Percentiles rank a stretch among this genome's conserved stretches.
Evolutionary conservation across 2,888 invertebrate genomes (phyloP).

Genomic region (Cephus nigrinus): DNA sequence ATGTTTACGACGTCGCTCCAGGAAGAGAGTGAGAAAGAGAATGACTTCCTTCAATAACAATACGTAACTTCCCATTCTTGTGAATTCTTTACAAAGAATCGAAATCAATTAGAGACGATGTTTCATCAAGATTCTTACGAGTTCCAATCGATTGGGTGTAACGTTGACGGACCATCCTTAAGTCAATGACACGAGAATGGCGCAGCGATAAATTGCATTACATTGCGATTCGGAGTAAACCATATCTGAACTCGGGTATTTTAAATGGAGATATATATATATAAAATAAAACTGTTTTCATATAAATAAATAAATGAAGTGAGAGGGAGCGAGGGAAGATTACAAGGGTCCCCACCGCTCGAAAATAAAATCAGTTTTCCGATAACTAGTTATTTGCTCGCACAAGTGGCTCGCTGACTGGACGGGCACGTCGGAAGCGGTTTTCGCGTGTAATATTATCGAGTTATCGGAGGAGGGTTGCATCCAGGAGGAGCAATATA

Average conservation of each 20-base stretch:
- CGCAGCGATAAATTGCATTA: background rate
- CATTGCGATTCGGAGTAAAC: background rate
- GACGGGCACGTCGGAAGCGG: constrained; percentile 59
- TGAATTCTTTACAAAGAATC: background rate
- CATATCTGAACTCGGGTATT: background rate
- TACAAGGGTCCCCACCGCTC: background rate
- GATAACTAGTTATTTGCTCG: constrained; percentile 62
- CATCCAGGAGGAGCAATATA: constrained; percentile 47
- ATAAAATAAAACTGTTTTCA: background rate
- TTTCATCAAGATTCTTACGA: background rate
- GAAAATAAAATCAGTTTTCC: constrained; percentile 62
- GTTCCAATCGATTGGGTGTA: background rate
- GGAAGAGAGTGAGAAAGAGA: constrained; percentile 5
- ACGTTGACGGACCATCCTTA: background rate
- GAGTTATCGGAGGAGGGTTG: constrained; percentile 49
- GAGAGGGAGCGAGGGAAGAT: background rate
- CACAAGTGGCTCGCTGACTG: constrained; percentile 61
- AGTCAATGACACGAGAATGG: background rate
- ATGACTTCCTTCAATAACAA: background rate
- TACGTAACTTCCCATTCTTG: background rate
- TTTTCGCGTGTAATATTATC: constrained; percentile 62
- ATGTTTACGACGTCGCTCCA: background rate
- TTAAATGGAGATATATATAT: background rate
- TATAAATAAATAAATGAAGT: background rate
- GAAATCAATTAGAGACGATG: background rate